Base-by-base conservation (phyloP, 2,113 vertebrate species). In the Scytalopus superciliaris region DNA sequence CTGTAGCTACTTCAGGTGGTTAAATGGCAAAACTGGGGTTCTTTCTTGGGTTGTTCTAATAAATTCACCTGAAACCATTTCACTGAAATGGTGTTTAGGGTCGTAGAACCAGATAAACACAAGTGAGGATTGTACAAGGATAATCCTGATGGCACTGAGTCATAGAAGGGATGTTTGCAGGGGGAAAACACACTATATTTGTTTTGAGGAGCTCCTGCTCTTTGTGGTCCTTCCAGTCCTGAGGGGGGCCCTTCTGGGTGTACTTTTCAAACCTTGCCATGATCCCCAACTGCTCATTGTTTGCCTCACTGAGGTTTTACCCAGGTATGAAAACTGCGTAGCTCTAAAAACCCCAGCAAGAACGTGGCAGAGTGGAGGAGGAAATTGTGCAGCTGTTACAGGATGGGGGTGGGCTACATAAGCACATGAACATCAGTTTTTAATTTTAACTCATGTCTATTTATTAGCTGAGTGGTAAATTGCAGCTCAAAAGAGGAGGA, bases 391-490 rank as follows among this genome's bases (percentile, higher is more conserved):
- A 85, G 84, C 90, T 96, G 75, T 90, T 91, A 37, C 14, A 88
- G 83, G 78, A 24, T 82, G 88, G 56, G 84, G 59, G 88, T 93
- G 91, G 84, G 76, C 92, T 33, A 80, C 25, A 69, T 88, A 69
- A 68, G 72, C 64, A 72, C 39, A 74, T 55, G 66, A 95, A 83
- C 73, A 94, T 94, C 31, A 90, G 31, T 75, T 95, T 87, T 94
- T 93, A 87, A 95, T 97, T 95, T 97, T 94, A 93, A 79, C 81
- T 94, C 22, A 2, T 77, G 89, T 93, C 89, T 95, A 87, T 96
- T 92, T 97, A 96, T 95, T 96, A 96, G 53, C 64, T 87, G 93
- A 74, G 87, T 95, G 90, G 80, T 77, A 90, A 96, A 94, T 79
- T 96, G 88, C 84, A 90, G 70, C 77, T 97, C 45, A 47, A 76